These are phyloP conservation scores for Pangasius djambal DNA, from an alignment of 2,797 vertebrate species.

Conservation along the genomic window DNA sequence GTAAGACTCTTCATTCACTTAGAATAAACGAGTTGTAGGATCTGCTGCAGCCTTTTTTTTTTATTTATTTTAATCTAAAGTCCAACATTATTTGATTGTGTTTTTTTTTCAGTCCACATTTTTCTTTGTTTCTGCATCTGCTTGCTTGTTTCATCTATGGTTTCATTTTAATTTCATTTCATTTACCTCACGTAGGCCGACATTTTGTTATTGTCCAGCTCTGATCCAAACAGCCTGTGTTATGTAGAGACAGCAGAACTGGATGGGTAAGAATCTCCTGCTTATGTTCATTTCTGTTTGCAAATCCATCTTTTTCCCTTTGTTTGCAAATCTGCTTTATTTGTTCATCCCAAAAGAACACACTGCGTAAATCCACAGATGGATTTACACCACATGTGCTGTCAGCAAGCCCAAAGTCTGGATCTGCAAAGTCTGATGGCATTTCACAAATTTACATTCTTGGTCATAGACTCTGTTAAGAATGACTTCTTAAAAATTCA, in stretches of 20 bases:
- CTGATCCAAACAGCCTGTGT: constrained; percentile 80
- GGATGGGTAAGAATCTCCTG: constrained; percentile 72
- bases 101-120: not conserved
- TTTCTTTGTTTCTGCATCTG: constrained; percentile 3
- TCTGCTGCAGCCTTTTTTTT: not conserved
- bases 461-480: not conserved
- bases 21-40: not conserved
- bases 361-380: too few relatives aligned
- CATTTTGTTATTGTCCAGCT: constrained; percentile 76
- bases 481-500: not conserved
- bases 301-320: constrained; percentile 7
- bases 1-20: constrained; percentile 59
- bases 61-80: not conserved
- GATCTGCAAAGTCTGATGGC: not conserved
- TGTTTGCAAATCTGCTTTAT: not conserved
- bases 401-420: not conserved
- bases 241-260: constrained; percentile 84
- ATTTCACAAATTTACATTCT: not conserved
- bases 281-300: not conserved
- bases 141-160: not conserved
- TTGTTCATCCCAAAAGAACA: not conserved
- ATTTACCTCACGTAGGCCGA: constrained; percentile 71
- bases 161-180: constrained; percentile 24
- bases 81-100: not conserved
- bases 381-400: not conserved